Conservation (phyloP, 2,797 vertebrate genomes). For the Acanthiza pusilla region DNA sequence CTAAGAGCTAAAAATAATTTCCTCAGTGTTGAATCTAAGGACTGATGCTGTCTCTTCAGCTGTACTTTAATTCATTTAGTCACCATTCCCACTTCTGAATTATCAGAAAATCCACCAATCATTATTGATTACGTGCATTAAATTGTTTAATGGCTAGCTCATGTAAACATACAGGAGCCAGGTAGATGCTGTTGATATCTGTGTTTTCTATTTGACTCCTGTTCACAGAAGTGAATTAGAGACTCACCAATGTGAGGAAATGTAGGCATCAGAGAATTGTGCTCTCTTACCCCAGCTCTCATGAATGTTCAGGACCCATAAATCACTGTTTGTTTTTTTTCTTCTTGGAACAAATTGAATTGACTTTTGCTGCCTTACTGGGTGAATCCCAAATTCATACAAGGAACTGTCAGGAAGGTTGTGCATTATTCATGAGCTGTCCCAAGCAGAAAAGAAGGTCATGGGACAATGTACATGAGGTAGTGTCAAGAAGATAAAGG, state of each 20-base stretch:
- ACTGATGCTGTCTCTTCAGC: not conserved
- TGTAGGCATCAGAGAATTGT: not conserved
- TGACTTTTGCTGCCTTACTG: not conserved
- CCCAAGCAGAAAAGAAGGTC: not conserved
- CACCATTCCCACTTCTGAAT: not conserved
- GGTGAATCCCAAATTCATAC: not conserved
- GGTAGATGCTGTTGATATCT: not conserved
- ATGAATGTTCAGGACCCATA: not conserved
- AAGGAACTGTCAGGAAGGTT: not conserved
- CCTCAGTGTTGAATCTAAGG: not conserved
- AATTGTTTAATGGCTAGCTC: not conserved
- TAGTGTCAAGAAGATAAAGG: not conserved
- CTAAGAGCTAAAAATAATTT: not conserved
- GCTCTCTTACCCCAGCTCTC: not conserved
- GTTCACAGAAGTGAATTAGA: not conserved
- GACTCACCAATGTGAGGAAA: not conserved
- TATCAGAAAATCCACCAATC: not conserved
- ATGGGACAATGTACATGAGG: not conserved
- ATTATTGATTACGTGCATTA: not conserved
- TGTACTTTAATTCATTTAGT: not conserved
- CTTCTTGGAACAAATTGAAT: not conserved
- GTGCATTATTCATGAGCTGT: not conserved
- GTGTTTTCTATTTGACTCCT: not conserved
- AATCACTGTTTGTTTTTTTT: not conserved
- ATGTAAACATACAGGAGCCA: not conserved